A percentile compares a stretch with the other conserved stretches of the same genome.
Evolutionary conservation across 2,888 invertebrate species (phyloP).

Genomic region (Prosopocoilus inquinatus): DNA sequence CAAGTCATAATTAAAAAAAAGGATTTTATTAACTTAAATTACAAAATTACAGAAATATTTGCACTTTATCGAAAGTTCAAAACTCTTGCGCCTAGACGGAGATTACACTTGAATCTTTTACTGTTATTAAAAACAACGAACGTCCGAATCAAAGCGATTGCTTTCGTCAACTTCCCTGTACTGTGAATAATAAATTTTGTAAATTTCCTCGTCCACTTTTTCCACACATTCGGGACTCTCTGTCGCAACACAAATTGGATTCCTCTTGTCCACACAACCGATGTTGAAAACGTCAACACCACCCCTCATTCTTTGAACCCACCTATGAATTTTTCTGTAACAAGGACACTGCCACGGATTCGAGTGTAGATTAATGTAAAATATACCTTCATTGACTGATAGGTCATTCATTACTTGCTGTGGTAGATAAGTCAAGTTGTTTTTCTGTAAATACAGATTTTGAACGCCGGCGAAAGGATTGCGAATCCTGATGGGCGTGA

Average conservation of each 20-base stretch:
- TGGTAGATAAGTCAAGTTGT: slow-evolving; percentile 11
- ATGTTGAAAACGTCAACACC: not conserved
- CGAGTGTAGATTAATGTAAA: slow-evolving; percentile 7
- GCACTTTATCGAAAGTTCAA: too few relatives aligned
- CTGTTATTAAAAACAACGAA: not conserved
- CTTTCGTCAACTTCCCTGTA: not conserved
- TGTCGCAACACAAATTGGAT: slow-evolving; percentile 7
- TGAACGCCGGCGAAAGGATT: slow-evolving; percentile 6
- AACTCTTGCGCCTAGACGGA: too few relatives aligned
- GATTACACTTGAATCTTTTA: not conserved
- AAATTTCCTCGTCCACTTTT: slow-evolving; percentile 12
- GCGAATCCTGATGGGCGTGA: not conserved
- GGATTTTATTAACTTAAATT: too few relatives aligned
- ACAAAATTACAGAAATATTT: too few relatives aligned
- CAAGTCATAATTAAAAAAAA: too few relatives aligned
- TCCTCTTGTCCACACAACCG: slow-evolving; percentile 8
- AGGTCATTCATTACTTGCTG: slow-evolving; percentile 7
- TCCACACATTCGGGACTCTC: slow-evolving; percentile 4
- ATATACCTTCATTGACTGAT: not conserved
- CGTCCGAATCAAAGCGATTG: not conserved
- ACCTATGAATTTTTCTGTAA: slow-evolving; percentile 6
- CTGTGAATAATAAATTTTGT: slow-evolving; percentile 5
- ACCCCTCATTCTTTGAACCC: not conserved
- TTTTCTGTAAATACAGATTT: slow-evolving; percentile 9
- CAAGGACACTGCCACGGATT: slow-evolving; percentile 17